These are phyloP conservation scores for Nannobrachium achirus DNA, from an alignment of 2,113 vertebrate species.

Conservation along the genomic window DNA sequence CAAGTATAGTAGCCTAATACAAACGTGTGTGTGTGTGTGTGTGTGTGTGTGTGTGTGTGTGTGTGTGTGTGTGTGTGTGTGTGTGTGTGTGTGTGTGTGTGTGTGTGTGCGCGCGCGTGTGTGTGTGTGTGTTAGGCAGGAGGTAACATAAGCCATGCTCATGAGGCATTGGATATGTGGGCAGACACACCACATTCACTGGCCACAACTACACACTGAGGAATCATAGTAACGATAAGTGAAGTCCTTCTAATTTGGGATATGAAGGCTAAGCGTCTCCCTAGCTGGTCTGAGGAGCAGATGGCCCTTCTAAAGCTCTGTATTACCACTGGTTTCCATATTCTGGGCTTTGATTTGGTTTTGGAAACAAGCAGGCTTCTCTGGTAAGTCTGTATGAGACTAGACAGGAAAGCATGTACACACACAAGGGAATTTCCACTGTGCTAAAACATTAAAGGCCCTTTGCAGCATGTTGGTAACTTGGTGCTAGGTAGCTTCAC, in stretches of 20 bases:
- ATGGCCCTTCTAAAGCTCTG: constrained; percentile 53
- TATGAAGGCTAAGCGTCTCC: constrained; percentile 48
- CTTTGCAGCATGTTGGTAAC: background rate
- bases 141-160: constrained; percentile 28
- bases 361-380: constrained; percentile 26
- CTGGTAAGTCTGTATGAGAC: constrained; percentile 36
- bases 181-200: constrained; percentile 26
- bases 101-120: background rate
- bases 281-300: constrained; percentile 46
- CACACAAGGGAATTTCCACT: constrained; percentile 42
- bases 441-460: constrained; percentile 36
- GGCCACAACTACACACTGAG: constrained; percentile 37
- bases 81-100: constrained; percentile 22
- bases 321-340: constrained; percentile 27
- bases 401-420: constrained; percentile 33
- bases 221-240: constrained; percentile 41
- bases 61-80: background rate
- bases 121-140: constrained; percentile 24
- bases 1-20: no score
- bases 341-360: constrained; percentile 45
- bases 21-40: background rate
- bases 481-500: no score
- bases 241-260: constrained; percentile 57
- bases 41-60: background rate
- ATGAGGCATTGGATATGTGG: constrained; percentile 28